Base-by-base conservation (phyloP, 2,888 invertebrate species). In the Zootermopsis nevadensis region DNA sequence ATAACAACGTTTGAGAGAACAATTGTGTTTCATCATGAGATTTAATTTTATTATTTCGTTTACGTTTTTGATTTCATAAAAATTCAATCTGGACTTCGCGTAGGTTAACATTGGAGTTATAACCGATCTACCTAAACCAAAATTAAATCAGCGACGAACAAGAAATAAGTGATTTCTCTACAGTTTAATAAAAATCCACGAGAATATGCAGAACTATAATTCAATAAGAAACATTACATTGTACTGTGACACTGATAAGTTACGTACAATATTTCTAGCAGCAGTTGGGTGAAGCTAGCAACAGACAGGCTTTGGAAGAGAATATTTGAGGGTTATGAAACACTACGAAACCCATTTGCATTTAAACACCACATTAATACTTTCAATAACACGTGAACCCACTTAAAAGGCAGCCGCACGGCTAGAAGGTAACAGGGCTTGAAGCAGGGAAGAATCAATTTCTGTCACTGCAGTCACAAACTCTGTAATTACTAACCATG, bases 301-400 rank as follows among this genome's bases (percentile, higher is more conserved):
- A 55, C 22, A 22, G 15, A n/a, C 10, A 27, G 10, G 60, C 7
- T n/a, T n/a, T 6, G n/a, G 27, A 12, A 60, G 60, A 27, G 27
- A 60, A 12, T 0, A 27, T 27, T n/a, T 27, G n/a, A 60, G 27
- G 27, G n/a, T 60, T 60, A 60, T 27, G 60, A 19, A 60, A 60
- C 12, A 27, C 60, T 60, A n/a, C 60, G 27, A 60, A n/a, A 60
- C n/a, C n/a, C 60, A 60, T 60, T 60, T 60, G 60, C 60, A 60
- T 60, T 60, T 60, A 60, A 60, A 60, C 60, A 27, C 60, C n/a
- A 12, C 60, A n/a, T 60, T 60, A 60, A 60, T 60, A 60, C n/a
- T 60, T 60, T 27, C 27, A 60, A 27, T 60, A 60, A 27, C 15
- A 19, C 22, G 6, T 55, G 55, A 12, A 55, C 55, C n/a, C 55